Evolutionary conservation across 2,113 vertebrate genomes (phyloP), one percentile per base, ranked within the genome.

Genomic region (Empidonax traillii): DNA sequence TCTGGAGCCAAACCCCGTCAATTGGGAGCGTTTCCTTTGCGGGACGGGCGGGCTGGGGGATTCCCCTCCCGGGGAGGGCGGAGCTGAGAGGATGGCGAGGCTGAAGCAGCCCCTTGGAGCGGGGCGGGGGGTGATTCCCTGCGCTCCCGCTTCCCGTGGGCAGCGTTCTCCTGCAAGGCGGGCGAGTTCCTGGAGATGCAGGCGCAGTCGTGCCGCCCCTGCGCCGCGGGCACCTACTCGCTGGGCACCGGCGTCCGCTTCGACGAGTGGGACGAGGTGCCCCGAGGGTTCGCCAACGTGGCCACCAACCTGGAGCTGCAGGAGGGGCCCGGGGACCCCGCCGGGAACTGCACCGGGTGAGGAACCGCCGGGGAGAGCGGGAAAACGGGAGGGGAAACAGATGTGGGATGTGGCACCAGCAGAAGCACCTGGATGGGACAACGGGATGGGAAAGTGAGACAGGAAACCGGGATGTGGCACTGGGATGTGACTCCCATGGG

Each of bases 111-210:
- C 5, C 3, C 0, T 16, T 22, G 30, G 19, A 25, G 24, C 25
- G 51, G 30, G 6, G 3, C 0, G 0, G 43, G 33, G 11, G 25
- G 14, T 8, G 21, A 27, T 39, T 28, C 59, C 25, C 35, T 18
- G 59, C 17, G 16, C 39, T 39, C 59, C 59, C 59, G 24, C 10
- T 28, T 24, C 5, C 56, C 56, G 9, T 10, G 56, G 39, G 55
- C 94, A 99, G 99, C 99, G 11, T 99, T 99, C 95, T 99, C 99
- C 67, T 99, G 99, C 97, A 98, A 96, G 59, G 98, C 98, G 1
- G 99, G 99, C 0, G 98, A 99, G 97, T 99, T 98, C 96, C 98
- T 99, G 67, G 98, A 99, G 94, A 99, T 99, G 99, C 98, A 98
- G 97, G 97, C 98, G 6, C 99, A 99, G 98, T 93, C 97, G 8